Evolutionary conservation across 2,888 invertebrate species (phyloP).

Genomic region (Stenodema calcarata): DNA sequence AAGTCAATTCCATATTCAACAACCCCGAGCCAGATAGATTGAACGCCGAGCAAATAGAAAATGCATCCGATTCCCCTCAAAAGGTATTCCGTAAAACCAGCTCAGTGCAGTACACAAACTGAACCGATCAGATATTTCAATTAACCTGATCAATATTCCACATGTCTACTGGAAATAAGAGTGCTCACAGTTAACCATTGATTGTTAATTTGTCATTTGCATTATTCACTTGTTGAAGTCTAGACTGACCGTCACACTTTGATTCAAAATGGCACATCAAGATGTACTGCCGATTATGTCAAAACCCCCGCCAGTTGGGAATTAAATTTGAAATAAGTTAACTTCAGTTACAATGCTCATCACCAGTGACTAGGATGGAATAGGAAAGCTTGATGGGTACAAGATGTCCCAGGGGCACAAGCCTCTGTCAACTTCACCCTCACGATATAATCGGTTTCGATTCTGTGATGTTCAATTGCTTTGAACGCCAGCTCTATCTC

Average conservation of each 20-base stretch:
- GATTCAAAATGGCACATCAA: not conserved
- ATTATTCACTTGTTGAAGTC: not conserved
- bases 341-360: not conserved
- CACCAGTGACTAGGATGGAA: not conserved
- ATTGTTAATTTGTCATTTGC: not conserved
- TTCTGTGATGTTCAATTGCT: not conserved
- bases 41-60: not conserved
- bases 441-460: not conserved
- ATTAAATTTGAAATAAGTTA: not conserved
- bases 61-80: not conserved
- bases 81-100: not conserved
- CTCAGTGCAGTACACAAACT: not conserved
- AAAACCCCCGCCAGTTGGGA: not conserved
- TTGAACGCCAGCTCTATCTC: not conserved
- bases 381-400: not conserved
- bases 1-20: not conserved
- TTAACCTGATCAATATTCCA: not conserved
- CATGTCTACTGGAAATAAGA: not conserved
- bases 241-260: not conserved
- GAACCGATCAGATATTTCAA: not conserved
- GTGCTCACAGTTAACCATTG: not conserved
- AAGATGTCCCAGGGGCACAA: not conserved
- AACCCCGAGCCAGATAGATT: not conserved
- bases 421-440: not conserved
- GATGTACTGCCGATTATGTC: not conserved